Evolutionary conservation across 2,797 vertebrate species (phyloP).

Genomic region (Glyptemys insculpta): DNA sequence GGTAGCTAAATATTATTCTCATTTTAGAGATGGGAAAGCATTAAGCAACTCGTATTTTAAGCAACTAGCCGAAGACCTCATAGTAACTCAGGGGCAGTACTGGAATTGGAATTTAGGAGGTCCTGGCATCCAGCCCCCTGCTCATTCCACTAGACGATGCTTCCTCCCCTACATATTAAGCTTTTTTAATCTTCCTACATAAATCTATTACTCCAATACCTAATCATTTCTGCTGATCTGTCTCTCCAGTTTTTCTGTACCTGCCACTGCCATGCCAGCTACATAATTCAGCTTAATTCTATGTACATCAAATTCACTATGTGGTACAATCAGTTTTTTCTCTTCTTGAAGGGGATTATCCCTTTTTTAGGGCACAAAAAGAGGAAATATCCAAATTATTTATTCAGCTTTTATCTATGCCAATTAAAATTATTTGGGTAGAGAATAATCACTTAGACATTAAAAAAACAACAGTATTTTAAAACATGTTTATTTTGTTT

Average conservation of each 20-base stretch:
- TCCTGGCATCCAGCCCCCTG: fast-evolving
- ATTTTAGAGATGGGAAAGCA: background rate
- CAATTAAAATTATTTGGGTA: background rate
- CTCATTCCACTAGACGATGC: background rate
- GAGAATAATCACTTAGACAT: background rate
- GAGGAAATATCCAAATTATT: background rate
- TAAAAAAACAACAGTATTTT: background rate
- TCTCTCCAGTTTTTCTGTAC: background rate
- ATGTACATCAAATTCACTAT: background rate
- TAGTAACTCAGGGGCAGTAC: background rate
- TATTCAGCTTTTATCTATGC: background rate
- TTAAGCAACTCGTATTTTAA: background rate
- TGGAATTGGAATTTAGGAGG: background rate
- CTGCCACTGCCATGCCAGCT: background rate
- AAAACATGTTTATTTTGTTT: background rate
- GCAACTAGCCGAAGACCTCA: background rate
- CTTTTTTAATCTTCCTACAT: background rate
- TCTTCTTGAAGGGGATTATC: background rate
- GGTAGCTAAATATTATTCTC: background rate
- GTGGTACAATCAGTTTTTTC: background rate
- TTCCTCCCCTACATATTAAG: background rate
- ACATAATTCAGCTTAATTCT: background rate
- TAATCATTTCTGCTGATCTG: background rate
- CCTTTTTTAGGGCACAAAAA: background rate
- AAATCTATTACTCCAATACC: background rate